Conservation (phyloP, 1,140 invertebrate genomes). For the Hypothenemus hampei region DNA sequence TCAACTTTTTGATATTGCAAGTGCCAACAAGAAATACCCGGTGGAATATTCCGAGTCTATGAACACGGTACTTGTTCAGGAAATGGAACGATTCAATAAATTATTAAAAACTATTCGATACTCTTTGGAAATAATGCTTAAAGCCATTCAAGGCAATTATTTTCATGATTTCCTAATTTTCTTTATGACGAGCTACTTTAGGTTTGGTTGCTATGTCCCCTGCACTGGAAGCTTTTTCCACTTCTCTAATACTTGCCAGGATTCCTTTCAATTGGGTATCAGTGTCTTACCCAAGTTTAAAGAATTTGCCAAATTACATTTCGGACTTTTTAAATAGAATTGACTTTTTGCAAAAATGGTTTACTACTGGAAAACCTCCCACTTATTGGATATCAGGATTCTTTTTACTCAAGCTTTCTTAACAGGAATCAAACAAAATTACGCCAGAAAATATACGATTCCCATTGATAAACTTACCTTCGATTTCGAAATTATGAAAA, state of each 20-base stretch:
- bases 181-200: constrained; percentile 2
- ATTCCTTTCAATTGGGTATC: constrained; percentile 76
- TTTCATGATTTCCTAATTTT: background rate
- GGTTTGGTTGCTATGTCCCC: constrained; percentile 77
- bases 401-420: constrained; percentile 93
- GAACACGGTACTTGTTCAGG: constrained; percentile 91
- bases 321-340: constrained; percentile 78
- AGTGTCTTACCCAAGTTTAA: constrained; percentile 86
- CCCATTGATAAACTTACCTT: constrained; percentile 74
- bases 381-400: constrained; percentile 93
- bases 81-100: constrained; percentile 85
- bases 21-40: constrained; percentile 65
- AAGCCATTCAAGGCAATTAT: constrained; percentile 75
- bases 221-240: constrained; percentile 67
- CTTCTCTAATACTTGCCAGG: constrained; percentile 64
- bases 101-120: constrained; percentile 59
- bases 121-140: constrained; percentile 68
- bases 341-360: constrained; percentile 72
- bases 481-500: constrained; percentile 39
- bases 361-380: constrained; percentile 67
- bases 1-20: constrained; percentile 66
- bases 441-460: constrained; percentile 78
- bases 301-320: constrained; percentile 81
- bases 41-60: constrained; percentile 84
- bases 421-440: constrained; percentile 89